These are phyloP conservation scores for Myiozetetes cayanensis DNA, from an alignment of 2,113 vertebrate species.

Conservation along the genomic window DNA sequence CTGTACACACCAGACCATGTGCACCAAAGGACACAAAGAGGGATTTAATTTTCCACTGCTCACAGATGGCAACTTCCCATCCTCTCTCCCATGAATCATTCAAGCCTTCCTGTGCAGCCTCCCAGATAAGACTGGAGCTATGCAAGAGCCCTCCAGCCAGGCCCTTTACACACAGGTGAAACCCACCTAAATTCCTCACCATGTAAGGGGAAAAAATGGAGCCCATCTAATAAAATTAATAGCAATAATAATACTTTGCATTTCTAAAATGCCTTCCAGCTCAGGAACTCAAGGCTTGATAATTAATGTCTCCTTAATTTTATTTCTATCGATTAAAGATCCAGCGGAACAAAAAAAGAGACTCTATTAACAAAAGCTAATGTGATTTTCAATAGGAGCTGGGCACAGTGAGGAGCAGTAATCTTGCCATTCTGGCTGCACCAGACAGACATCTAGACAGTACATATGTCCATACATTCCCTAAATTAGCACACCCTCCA, in stretches of 20 bases:
- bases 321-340: slow-evolving; percentile 67
- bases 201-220: background rate
- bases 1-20: background rate
- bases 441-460: slow-evolving; percentile 46
- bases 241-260: slow-evolving; percentile 60
- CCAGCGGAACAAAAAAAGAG: slow-evolving; percentile 24
- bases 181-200: slow-evolving; percentile 38
- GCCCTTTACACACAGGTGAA: slow-evolving; percentile 27
- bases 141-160: background rate
- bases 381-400: slow-evolving; percentile 53
- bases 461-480: slow-evolving; percentile 58
- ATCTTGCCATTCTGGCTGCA: background rate
- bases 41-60: background rate
- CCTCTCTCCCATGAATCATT: background rate
- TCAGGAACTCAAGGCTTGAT: slow-evolving; percentile 41
- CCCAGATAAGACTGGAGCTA: background rate
- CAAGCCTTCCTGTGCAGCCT: background rate
- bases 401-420: background rate
- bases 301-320: slow-evolving; percentile 67
- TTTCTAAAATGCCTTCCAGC: slow-evolving; percentile 66
- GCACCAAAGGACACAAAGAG: background rate
- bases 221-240: slow-evolving; percentile 51
- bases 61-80: slow-evolving; percentile 2
- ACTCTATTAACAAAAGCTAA: slow-evolving; percentile 63
- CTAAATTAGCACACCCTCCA: slow-evolving; percentile 53